phyloP scores from a whole-genome alignment of 2,888 invertebrate genomes.

The Drosophila mimetica region DNA sequence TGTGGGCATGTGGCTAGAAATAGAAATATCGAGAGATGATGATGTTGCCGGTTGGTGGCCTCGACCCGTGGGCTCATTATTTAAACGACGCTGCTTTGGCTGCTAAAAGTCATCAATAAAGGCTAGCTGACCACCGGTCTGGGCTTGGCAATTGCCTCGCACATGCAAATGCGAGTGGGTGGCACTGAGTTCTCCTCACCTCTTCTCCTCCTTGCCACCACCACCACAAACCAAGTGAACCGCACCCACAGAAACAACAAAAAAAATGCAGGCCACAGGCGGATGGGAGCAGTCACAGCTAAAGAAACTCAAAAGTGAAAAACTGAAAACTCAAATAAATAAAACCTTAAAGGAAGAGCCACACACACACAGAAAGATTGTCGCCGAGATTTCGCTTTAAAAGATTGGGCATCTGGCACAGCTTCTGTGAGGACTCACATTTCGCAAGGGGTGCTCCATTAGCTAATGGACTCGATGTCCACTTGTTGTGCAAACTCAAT shows the following conservation, averaged over 20 bases:
- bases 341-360: conserved; percentile 17
- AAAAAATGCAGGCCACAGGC: conserved; percentile 31
- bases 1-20: conserved; percentile 50
- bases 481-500: conserved; percentile 38
- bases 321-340: conserved; percentile 1
- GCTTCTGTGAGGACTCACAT: conserved; percentile 16
- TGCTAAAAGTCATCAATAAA: conserved; percentile 80
- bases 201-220: no score
- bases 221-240: conserved; percentile 5
- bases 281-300: conserved; percentile 46
- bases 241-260: conserved; percentile 35
- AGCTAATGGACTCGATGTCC: conserved; percentile 42
- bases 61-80: conserved; percentile 71
- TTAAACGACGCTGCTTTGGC: conserved; percentile 78
- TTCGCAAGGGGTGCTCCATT: conserved; percentile 9
- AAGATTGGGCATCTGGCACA: conserved; percentile 14
- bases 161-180: conserved; percentile 80
- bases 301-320: conserved; percentile 6
- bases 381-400: conserved; percentile 34
- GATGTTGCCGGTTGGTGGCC: conserved; percentile 47
- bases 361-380: conserved; percentile 12
- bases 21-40: conserved; percentile 9
- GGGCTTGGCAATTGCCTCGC: conserved; percentile 35
- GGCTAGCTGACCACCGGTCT: conserved; percentile 39
- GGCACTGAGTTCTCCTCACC: conserved; percentile 43